Conservation (phyloP, 2,888 invertebrate species). For the Enchytraeus crypticus region DNA sequence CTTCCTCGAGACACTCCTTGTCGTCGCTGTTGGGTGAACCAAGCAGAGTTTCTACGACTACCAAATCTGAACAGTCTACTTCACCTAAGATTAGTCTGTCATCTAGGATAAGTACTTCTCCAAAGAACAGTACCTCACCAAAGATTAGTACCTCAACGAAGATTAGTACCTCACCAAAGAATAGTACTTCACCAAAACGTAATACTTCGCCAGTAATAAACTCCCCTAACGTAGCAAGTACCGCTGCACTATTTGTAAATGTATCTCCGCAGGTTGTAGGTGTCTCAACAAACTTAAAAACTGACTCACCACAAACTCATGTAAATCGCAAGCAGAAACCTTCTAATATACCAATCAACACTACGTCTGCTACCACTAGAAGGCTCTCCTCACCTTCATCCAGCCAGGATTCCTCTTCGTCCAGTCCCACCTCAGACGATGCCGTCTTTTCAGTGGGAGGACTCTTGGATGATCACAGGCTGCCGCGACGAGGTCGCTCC, state of each 20-base stretch:
- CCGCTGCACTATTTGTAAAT: too few species aligned
- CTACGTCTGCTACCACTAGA: neutral
- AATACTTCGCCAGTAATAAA: neutral
- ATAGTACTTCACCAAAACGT: neutral
- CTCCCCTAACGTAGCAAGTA: too few species aligned
- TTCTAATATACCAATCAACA: neutral
- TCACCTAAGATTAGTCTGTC: neutral
- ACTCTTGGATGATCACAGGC: neutral
- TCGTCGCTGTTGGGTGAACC: neutral
- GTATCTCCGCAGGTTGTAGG: too few species aligned
- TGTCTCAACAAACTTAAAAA: too few species aligned
- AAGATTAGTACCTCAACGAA: neutral
- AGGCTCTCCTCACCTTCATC: neutral
- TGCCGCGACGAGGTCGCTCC: conserved; percentile 50
- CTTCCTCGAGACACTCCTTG: neutral
- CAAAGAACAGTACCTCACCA: neutral
- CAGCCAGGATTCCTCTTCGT: neutral
- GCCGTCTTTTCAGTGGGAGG: neutral
- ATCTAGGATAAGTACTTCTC: neutral
- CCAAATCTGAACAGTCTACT: neutral
- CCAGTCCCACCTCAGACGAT: conserved; percentile 4
- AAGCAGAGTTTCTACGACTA: neutral
- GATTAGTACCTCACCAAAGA: neutral
- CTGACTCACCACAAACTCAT: too few species aligned
- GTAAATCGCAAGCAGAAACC: neutral